phyloP scores from a whole-genome alignment of 2,113 vertebrate genomes.

The Amazona vittata region DNA sequence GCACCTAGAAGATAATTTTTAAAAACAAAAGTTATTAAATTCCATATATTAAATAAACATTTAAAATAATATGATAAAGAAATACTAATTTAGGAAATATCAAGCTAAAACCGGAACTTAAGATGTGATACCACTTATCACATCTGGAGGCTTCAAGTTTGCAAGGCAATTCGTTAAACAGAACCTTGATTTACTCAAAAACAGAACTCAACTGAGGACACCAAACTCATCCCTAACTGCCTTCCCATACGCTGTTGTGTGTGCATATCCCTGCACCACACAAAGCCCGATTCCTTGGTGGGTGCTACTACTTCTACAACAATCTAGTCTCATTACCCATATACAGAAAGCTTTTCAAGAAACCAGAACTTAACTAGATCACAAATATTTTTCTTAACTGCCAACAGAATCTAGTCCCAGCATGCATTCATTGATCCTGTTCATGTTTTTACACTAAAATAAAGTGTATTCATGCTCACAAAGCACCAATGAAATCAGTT shows the following conservation, averaged over 20 bases:
- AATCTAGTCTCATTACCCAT: neutral
- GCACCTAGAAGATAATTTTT: constrained; percentile 83
- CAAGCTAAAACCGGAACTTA: neutral
- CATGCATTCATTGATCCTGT: neutral
- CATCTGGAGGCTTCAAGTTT: neutral
- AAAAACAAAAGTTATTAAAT: neutral
- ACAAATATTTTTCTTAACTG: neutral
- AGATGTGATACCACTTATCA: neutral
- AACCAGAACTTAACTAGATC: neutral
- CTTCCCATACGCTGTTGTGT: neutral
- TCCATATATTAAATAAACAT: neutral
- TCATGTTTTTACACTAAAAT: neutral
- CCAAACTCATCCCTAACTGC: neutral
- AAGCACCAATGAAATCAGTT: neutral
- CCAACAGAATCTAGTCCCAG: neutral
- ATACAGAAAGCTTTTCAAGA: neutral
- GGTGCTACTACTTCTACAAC: neutral
- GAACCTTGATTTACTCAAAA: neutral
- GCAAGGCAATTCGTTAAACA: neutral
- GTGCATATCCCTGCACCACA: neutral
- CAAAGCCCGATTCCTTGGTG: neutral
- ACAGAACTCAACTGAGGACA: neutral
- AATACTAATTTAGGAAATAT: neutral
- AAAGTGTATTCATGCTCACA: neutral
- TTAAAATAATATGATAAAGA: neutral